Conservation (phyloP, 2,888 invertebrate genomes). For the Acanthosepion pharaonis region DNA sequence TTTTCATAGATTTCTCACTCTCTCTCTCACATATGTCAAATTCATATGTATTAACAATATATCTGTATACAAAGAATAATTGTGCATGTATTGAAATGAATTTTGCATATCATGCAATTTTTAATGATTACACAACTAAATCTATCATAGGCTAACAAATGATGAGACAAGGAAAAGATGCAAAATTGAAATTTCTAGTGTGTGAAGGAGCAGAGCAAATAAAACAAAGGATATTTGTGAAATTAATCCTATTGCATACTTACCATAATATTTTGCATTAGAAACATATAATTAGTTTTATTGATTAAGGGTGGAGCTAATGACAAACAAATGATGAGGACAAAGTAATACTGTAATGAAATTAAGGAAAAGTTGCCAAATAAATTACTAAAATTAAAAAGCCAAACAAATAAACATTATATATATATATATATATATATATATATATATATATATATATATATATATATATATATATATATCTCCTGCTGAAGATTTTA, state of each 20-base stretch:
- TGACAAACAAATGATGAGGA: not conserved
- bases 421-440: too few species aligned
- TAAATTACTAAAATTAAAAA: not conserved
- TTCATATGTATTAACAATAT: too few species aligned
- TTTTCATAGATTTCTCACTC: too few species aligned
- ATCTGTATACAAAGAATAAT: too few species aligned
- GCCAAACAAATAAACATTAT: too few species aligned
- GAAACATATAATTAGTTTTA: not conserved
- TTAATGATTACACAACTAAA: too few species aligned
- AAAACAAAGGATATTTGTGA: slow-evolving; percentile 2
- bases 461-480: too few species aligned
- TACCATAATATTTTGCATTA: not conserved
- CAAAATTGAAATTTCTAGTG: slow-evolving; percentile 8
- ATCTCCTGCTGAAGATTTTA: too few species aligned
- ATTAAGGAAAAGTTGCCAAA: not conserved
- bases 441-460: too few species aligned
- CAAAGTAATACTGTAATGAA: not conserved
- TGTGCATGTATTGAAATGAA: too few species aligned
- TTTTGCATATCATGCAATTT: too few species aligned
- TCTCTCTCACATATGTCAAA: too few species aligned
- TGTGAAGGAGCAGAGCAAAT: not conserved
- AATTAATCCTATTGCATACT: not conserved
- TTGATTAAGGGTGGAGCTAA: slow-evolving; percentile 11
- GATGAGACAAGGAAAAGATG: not conserved
- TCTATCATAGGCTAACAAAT: not conserved